These are phyloP conservation scores for Ischnus inquisitorius DNA, from an alignment of 2,888 invertebrate genomes.

Conservation along the genomic window DNA sequence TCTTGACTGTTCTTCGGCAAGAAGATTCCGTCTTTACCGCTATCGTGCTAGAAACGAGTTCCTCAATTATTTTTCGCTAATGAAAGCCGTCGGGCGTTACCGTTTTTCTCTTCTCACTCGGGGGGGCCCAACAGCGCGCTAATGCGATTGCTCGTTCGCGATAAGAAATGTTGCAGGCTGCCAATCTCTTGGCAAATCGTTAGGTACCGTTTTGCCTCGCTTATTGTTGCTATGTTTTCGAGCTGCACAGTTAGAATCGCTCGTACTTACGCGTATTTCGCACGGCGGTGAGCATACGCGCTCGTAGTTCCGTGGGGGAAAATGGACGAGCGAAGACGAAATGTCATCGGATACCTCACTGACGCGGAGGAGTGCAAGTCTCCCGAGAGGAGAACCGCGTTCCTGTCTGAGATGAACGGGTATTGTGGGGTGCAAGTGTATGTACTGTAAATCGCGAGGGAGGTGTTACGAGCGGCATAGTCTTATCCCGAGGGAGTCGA, in stretches of 20 bases:
- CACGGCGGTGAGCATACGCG: constrained; percentile 21
- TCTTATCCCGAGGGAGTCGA: constrained; percentile 83
- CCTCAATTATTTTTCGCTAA: constrained; percentile 84
- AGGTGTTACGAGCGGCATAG: constrained; percentile 65
- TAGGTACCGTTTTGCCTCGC: constrained; percentile 77
- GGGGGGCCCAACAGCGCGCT: constrained; percentile 32
- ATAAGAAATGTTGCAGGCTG: constrained; percentile 78
- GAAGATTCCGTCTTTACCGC: constrained; percentile 23
- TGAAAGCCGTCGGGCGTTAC: constrained; percentile 82
- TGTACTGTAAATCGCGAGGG: constrained; percentile 38
- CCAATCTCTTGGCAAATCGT: constrained; percentile 80
- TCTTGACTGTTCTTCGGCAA: constrained; percentile 30
- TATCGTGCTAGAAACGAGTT: constrained; percentile 71
- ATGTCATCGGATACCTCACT: constrained; percentile 68
- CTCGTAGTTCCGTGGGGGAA: neutral
- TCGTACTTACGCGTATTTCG: constrained; percentile 19
- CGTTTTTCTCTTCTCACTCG: constrained; percentile 76
- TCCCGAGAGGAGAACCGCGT: constrained; percentile 42
- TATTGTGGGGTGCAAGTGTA: constrained; percentile 56
- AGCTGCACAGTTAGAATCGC: constrained; percentile 36
- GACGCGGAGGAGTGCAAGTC: constrained; percentile 48
- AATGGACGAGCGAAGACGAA: constrained; percentile 52
- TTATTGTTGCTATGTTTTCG: constrained; percentile 55
- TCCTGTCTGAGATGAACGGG: constrained; percentile 48
- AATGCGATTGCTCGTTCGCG: constrained; percentile 74